These are phyloP conservation scores for Aphaenogaster floridana DNA, from an alignment of 1,140 invertebrate genomes.

Conservation along the genomic window DNA sequence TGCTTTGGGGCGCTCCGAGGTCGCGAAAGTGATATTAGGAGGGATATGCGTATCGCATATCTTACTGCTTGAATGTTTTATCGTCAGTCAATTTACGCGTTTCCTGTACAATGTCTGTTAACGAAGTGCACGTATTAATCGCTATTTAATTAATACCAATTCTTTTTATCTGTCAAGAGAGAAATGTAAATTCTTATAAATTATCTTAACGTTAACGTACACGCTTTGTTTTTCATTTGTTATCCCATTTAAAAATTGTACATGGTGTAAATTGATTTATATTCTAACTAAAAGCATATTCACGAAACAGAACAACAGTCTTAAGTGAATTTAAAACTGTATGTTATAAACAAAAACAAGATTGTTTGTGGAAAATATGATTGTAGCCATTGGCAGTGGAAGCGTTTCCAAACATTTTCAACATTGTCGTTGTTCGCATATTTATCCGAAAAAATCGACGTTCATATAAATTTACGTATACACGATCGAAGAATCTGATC, in stretches of 20 bases:
- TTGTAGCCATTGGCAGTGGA: no score
- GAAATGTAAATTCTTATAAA: neutral
- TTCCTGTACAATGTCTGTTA: neutral
- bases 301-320: neutral
- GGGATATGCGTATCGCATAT: neutral
- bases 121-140: neutral
- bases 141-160: neutral
- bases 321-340: neutral
- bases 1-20: neutral
- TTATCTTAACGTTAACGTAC: no score
- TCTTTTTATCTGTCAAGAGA: neutral
- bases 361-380: neutral
- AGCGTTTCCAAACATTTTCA: neutral
- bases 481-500: constrained; percentile 4
- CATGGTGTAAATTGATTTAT: neutral
- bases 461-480: neutral
- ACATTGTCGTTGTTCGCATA: neutral
- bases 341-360: neutral
- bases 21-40: constrained; percentile 41
- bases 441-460: constrained; percentile 14
- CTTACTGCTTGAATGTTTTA: constrained; percentile 4
- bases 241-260: neutral
- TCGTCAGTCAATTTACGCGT: neutral
- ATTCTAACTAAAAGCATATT: neutral
- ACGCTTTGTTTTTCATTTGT: neutral